Evolutionary conservation across 2,888 invertebrate genomes (phyloP), one percentile per base, ranked within the genome.

Genomic region (Dusona sp.): DNA sequence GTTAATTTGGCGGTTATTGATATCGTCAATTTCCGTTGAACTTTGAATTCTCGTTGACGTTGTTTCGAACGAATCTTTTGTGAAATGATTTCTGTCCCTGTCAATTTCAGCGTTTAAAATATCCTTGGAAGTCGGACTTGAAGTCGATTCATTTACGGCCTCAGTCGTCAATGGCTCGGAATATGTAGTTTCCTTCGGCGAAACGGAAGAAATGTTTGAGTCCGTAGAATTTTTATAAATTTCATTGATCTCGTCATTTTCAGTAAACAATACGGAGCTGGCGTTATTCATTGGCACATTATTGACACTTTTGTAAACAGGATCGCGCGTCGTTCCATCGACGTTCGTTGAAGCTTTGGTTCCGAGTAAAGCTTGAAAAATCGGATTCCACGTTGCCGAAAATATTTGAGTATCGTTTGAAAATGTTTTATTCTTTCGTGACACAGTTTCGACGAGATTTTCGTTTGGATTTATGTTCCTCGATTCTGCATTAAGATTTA

Each of bases 231-330:
- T 22, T 33, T 36, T 73, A n/a, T n/a, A 38, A 19, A 51, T 65
- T 65, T 61, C 81, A 64, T 61, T 75, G 64, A 72, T 79, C 81
- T 78, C 68, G n/a, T 57, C 16, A 38, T 57, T 54, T 70, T 64
- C 68, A 25, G 29, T 83, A 80, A 84, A 83, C 79, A 75, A 33
- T n/a, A 45, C 70, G 29, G 70, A 57, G 4, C 54, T 75, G 51
- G n/a, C 78, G 72, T 54, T 57, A 48, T 33, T 64, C n/a, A 25
- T 70, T 51, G 68, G 11, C 42, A 42, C 42, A 42, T 70, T 70
- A 48, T 70, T 29, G 67, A 84, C 16, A 54, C 64, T 79, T 38
- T 72, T 61, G 73, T 88, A 88, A 88, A 86, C 84, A 85, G 57
- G 25, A 45, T 9, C 13, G 48, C 16, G 11, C 19, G 81, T 84